phyloP scores from a whole-genome alignment of 2,113 vertebrate species.

The Parus major region DNA sequence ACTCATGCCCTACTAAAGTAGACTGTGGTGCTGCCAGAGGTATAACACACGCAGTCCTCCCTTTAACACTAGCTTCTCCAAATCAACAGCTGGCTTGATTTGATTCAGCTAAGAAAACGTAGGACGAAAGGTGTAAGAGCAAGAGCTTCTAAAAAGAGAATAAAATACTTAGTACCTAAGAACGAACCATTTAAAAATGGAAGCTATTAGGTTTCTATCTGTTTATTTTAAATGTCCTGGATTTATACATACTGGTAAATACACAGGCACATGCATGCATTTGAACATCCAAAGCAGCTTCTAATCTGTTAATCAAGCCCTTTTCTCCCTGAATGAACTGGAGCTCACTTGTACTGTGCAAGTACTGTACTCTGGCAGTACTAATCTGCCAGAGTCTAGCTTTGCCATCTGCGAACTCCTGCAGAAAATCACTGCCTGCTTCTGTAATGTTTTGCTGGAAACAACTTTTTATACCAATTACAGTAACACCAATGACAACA shows the following conservation, averaged over 20 bases:
- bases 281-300: not conserved
- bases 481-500: not conserved
- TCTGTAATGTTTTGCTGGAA: not conserved
- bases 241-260: not conserved
- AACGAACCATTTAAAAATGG: not conserved
- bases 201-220: not conserved
- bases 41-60: not conserved
- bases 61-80: not conserved
- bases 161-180: not conserved
- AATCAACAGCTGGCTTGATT: not conserved
- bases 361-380: not conserved
- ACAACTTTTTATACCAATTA: not conserved
- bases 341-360: not conserved
- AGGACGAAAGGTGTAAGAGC: not conserved
- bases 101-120: not conserved
- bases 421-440: not conserved
- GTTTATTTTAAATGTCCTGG: not conserved
- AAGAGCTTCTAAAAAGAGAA: not conserved
- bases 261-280: not conserved
- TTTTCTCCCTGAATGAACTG: not conserved
- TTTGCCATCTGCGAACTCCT: not conserved
- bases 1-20: not conserved
- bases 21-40: not conserved
- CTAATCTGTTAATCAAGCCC: not conserved
- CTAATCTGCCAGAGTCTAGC: not conserved